Percentiles rank a stretch among this genome's conserved stretches.
These are phyloP conservation scores for Melozone crissalis DNA, from an alignment of 2,113 vertebrate genomes.

Conservation along the genomic window DNA sequence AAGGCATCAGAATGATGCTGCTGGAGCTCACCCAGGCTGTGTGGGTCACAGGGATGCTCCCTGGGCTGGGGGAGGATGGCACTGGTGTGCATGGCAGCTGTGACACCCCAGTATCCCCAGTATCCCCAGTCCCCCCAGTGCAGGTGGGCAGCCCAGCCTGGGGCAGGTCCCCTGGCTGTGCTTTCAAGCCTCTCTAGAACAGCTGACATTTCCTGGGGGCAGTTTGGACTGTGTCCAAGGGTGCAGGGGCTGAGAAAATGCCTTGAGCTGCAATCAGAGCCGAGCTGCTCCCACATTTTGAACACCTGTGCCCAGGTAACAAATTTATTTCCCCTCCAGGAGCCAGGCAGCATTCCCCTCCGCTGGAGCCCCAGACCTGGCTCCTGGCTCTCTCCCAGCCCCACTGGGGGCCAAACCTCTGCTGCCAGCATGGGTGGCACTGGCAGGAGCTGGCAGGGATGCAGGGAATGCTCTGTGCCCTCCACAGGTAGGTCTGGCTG, in stretches of 20 bases:
- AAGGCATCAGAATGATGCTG: not conserved
- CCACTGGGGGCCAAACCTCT: not conserved
- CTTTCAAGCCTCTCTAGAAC: not conserved
- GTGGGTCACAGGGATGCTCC: not conserved
- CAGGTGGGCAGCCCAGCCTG: not conserved
- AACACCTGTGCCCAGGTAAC: not conserved
- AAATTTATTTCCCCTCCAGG: rapidly evolving
- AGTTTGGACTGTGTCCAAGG: not conserved
- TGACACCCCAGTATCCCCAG: not conserved
- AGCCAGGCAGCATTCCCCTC: not conserved
- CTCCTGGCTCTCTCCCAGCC: not conserved
- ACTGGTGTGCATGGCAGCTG: too few species aligned
- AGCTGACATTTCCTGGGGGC: rapidly evolving
- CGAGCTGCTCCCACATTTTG: not conserved
- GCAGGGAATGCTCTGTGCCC: rapidly evolving
- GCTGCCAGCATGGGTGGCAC: not conserved
- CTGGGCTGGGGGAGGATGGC: too few species aligned
- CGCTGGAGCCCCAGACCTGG: not conserved
- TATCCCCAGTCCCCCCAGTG: not conserved
- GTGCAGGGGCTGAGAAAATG: not conserved
- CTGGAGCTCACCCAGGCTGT: conserved; percentile 10
- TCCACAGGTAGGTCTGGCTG: not conserved
- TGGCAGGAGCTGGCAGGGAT: not conserved
- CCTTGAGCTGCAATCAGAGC: not conserved
- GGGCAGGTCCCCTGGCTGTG: not conserved